phyloP scores from a whole-genome alignment of 2,888 invertebrate species.

The Teleiodes luculella region DNA sequence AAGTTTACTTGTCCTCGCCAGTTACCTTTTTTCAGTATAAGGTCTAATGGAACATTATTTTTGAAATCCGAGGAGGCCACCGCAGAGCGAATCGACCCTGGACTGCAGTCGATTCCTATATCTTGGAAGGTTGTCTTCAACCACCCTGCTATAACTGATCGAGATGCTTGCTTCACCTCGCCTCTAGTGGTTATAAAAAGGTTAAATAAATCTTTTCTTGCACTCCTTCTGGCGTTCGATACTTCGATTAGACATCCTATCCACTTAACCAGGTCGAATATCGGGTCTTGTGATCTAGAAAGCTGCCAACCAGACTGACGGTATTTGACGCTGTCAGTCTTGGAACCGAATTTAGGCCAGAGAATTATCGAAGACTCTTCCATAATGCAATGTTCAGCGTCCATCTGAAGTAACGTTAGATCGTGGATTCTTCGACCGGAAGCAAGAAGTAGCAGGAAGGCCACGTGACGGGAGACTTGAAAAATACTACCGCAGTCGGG shows the following conservation, averaged over 20 bases:
- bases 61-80: conserved; percentile 6
- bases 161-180: conserved; percentile 8
- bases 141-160: conserved; percentile 9
- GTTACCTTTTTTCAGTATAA: not conserved
- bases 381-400: conserved; percentile 1
- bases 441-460: not conserved
- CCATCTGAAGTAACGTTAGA: conserved; percentile 4
- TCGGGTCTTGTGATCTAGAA: not conserved
- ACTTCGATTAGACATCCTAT: conserved; percentile 3
- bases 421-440: conserved; percentile 8
- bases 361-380: not conserved
- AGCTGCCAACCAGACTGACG: conserved; percentile 14
- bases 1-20: conserved; percentile 3
- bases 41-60: conserved; percentile 3
- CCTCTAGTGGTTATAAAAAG: conserved; percentile 16
- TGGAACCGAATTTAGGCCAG: conserved; percentile 15
- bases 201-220: not conserved
- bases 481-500: not conserved
- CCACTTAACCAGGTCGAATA: conserved; percentile 1
- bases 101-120: not conserved
- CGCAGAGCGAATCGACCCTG: conserved; percentile 1
- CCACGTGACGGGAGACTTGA: conserved; percentile 2
- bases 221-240: conserved; percentile 4
- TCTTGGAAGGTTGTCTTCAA: not conserved
- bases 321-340: conserved; percentile 7